Conservation (phyloP, 2,888 invertebrate genomes). For the Thelaira solivaga region DNA sequence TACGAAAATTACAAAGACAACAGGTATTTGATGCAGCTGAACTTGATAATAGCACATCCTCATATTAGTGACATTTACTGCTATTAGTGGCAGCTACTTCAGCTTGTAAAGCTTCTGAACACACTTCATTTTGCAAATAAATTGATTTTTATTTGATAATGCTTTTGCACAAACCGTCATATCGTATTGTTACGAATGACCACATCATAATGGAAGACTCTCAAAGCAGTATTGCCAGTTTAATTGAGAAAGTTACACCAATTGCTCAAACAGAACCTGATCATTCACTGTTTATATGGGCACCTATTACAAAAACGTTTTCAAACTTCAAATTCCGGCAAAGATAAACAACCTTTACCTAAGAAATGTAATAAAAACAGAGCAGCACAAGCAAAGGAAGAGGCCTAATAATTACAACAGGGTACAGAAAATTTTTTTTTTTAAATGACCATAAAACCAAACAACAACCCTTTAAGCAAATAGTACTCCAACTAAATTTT, state of each 20-base stretch:
- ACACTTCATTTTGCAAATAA: conserved; percentile 78
- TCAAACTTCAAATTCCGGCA: conserved; percentile 74
- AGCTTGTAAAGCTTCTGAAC: conserved; percentile 63
- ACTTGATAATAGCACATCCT: conserved; percentile 14
- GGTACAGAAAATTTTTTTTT: conserved; percentile 67
- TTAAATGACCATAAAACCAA: conserved; percentile 65
- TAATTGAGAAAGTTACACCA: conserved; percentile 71
- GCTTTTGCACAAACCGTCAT: conserved; percentile 88
- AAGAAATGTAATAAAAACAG: conserved; percentile 45
- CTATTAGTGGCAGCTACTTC: conserved; percentile 45
- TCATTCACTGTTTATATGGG: conserved; percentile 71
- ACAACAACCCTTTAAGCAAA: conserved; percentile 39
- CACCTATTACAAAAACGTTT: conserved; percentile 76
- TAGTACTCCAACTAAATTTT: conserved; percentile 51
- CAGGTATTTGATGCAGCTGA: conserved; percentile 67
- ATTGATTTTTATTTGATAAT: conserved; percentile 84
- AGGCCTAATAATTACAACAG: conserved; percentile 65
- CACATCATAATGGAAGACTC: conserved; percentile 77
- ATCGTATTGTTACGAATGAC: conserved; percentile 80
- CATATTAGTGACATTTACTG: conserved; percentile 10
- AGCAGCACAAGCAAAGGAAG: conserved; percentile 64
- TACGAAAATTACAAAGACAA: conserved; percentile 68
- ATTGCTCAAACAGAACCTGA: conserved; percentile 70
- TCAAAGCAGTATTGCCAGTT: conserved; percentile 67
- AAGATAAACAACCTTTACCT: conserved; percentile 65